Base-by-base conservation (phyloP, 2,888 invertebrate genomes). In the Bugula neritina region DNA sequence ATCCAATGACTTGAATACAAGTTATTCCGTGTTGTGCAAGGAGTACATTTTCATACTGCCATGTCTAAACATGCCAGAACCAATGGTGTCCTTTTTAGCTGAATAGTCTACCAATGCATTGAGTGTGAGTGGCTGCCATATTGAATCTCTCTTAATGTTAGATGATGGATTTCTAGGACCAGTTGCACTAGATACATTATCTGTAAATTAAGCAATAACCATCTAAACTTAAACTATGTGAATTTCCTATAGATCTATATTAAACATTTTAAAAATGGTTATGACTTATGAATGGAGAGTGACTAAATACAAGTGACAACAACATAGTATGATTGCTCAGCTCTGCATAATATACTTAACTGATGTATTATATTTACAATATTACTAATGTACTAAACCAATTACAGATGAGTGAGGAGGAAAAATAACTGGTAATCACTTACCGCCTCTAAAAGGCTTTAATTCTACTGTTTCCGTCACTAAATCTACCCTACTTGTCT, bases 81-180 rank as follows among this genome's bases (percentile, higher is more conserved):
- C 80, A 2, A 73, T 73, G 0, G 77, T 74, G 3, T 73, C 71
- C 63, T 77, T 54, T 70, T 77, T 75, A 72, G 78, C 73, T 73
- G 78, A 80, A 76, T 81, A 80, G 71, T 80, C 80, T 34, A 79
- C 75, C 31, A 80, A 73, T 0, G 80, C 79, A n/a, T 76, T 75
- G 78, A 80, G 77, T 71, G 77, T 79, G 34, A 80, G 74, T 35
- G 80, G 80, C 71, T 81, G 74, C 80, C 80, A 80, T 21, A 73
- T 63, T 63, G 63, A 31, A 63, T 63, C 63, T 31, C 31, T 27
- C 63, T 63, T 63, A 10, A 13, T 10, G 27, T 5, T 34, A 13
- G 10, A 23, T 3, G n/a, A 13, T 55, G 55, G n/a, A 13, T 25
- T 5, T 17, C n/a, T 3, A 5, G 55, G 23, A 5, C 10, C 25